Evolutionary conservation across 2,113 vertebrate genomes (phyloP), one percentile per base, ranked within the genome.

Genomic region (Oenanthe oenanthe): DNA sequence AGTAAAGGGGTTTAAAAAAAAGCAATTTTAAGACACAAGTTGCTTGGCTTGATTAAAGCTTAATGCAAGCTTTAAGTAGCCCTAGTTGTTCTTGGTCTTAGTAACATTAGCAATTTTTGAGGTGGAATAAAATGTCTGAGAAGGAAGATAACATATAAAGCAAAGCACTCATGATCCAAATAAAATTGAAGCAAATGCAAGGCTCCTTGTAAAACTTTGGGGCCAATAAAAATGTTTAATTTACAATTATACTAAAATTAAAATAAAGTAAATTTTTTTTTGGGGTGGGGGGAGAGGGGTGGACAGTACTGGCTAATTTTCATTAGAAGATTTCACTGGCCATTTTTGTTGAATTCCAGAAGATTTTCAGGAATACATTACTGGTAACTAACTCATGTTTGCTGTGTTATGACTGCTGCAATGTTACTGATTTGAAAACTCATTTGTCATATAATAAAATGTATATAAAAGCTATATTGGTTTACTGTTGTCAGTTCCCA

Each of bases 401-500:
- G 28, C 51, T 76, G 17, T 92, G 36, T 92, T 89, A 54, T 89
- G 85, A 34, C 66, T 88, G 58, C 66, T 87, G 28, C 56, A 51
- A n/a, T 42, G 21, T 85, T 78, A 93, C 61, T 66, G 48, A 91
- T 58, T 58, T 84, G 72, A 90, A 85, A 87, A 82, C 26, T 31
- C 48, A 21, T 50, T 95, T 94, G 68, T 89, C 58, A 62, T 87
- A 43, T 79, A 78, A 75, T 47, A 40, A 80, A 79, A 70, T 6
- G 1, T 51, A n/a, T 21, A 48, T n/a, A n/a, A n/a, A n/a, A n/a
- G 48, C 56, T 95, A 24, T 70, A 90, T 87, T 80, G 31, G 26
- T 51, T 89, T 83, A n/a, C 83, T 89, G 70, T 86, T 92, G 45
- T 85, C 51, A 86, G 88, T 97, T 98, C 93, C 96, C 92, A 96